Base-by-base conservation (phyloP, 2,113 vertebrate species). In the Crotophaga sulcirostris region DNA sequence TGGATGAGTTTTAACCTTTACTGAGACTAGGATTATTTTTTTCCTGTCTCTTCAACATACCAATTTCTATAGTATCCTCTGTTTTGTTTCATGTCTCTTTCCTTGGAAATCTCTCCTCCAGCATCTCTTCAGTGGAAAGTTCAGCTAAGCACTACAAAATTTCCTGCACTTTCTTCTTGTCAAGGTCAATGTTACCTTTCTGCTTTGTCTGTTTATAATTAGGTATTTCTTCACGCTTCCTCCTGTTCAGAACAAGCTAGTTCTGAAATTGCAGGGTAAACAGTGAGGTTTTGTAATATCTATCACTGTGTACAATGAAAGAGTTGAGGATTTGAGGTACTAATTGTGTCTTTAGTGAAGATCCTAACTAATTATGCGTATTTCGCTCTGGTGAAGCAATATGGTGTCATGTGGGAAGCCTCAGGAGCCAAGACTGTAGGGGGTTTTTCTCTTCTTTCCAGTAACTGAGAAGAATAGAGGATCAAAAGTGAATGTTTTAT, bases 401-500 rank as follows among this genome's bases (percentile, higher is more conserved):
- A 36, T 16, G 4, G 52, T 84, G 75, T 74, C 67, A 36, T 91
- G 73, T 58, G 33, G 60, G 60, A 78, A 84, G 47, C 52, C 66
- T 89, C 68, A 36, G 69, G 38, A 91, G 44, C 73, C n/a, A 91
- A 76, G 36, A 78, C 74, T 84, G 15, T 36, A 87, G 58, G 73
- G 84, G 45, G 44, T 92, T 94, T 94, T 76, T 94, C 69, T 87
- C 93, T 87, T 78, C 25, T 77, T 87, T 91, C 36, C 69, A 78
- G 78, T 64, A 89, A 91, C 80, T 82, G n/a, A 60, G 70, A 94
- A 91, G 80, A 89, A 93, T 4, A 89, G 58, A 93, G 40, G 36
- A 94, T 94, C 69, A 82, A 91, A 95, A 95, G n/a, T 45, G 44
- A 89, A 36, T 69, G 70, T 36, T 82, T 96, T 80, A 83, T 83